Evolutionary conservation across 2,888 invertebrate genomes (phyloP).

Genomic region (Ellobium chinense): DNA sequence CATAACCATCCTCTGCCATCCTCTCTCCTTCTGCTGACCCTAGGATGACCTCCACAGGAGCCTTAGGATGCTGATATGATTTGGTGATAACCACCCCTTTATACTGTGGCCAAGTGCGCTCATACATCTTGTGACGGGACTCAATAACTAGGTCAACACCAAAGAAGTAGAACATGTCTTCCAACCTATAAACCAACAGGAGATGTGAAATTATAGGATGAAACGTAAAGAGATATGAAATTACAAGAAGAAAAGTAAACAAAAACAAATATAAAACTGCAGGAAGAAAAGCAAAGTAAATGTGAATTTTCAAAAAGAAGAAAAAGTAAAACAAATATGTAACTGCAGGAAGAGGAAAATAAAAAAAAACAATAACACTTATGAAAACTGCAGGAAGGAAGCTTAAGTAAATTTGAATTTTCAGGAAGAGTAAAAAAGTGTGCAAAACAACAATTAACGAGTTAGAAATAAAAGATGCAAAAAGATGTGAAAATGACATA

Average conservation of each 20-base stretch:
- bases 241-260: too few relatives aligned
- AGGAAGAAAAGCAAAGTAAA: not conserved
- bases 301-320: not conserved
- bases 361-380: too few relatives aligned
- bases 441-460: too few relatives aligned
- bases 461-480: too few relatives aligned
- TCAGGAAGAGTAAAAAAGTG: too few relatives aligned
- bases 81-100: constrained; percentile 55
- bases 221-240: not conserved
- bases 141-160: constrained; percentile 71
- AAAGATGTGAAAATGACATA: too few relatives aligned
- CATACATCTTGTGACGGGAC: constrained; percentile 70
- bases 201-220: too few relatives aligned
- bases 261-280: too few relatives aligned
- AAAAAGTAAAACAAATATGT: not conserved
- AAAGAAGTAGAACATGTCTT: constrained; percentile 68
- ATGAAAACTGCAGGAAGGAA: too few relatives aligned
- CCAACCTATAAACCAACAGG: constrained; percentile 58
- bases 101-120: constrained; percentile 70
- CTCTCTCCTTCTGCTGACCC: constrained; percentile 50
- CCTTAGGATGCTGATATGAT: constrained; percentile 64
- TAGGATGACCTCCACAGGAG: constrained; percentile 68
- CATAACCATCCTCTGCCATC: not conserved
- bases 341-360: too few relatives aligned
- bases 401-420: too few relatives aligned